phyloP scores from a whole-genome alignment of 2,888 invertebrate species.

The Scaptomyza caliginosa region DNA sequence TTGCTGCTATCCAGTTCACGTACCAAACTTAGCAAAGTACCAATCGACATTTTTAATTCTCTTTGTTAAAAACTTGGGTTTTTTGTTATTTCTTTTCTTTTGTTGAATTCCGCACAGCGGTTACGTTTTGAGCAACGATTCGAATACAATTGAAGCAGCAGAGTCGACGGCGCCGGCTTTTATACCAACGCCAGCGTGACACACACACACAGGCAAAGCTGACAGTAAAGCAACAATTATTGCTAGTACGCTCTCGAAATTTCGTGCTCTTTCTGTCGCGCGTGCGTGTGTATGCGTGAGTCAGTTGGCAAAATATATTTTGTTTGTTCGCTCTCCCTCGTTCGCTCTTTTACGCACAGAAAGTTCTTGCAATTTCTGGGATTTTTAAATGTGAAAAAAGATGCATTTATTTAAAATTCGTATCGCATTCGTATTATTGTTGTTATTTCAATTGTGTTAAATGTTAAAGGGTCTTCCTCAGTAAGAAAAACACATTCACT shows the following conservation, averaged over 20 bases:
- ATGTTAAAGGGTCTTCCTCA: slow-evolving; percentile 19
- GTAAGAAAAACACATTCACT: slow-evolving; percentile 10
- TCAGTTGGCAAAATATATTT: slow-evolving; percentile 14
- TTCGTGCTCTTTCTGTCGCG: slow-evolving; percentile 58
- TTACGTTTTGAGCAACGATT: slow-evolving; percentile 6
- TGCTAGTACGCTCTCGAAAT: slow-evolving; percentile 37
- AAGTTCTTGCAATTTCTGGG: slow-evolving; percentile 34
- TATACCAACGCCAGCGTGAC: slow-evolving; percentile 53
- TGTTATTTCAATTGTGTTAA: slow-evolving; percentile 11
- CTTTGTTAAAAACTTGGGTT: not conserved
- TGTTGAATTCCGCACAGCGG: slow-evolving; percentile 20
- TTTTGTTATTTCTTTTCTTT: not conserved
- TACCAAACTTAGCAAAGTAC: slow-evolving; percentile 59
- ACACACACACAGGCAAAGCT: slow-evolving; percentile 30
- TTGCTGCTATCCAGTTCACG: slow-evolving; percentile 55
- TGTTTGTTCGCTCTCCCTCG: slow-evolving; percentile 10
- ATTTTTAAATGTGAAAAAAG: slow-evolving; percentile 3
- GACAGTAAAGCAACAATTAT: slow-evolving; percentile 18
- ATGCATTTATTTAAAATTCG: slow-evolving; percentile 19
- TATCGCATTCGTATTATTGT: not conserved
- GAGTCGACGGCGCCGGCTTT: slow-evolving; percentile 28
- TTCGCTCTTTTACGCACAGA: slow-evolving; percentile 9
- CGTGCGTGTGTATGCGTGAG: slow-evolving; percentile 4
- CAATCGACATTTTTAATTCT: slow-evolving; percentile 57
- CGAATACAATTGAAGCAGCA: slow-evolving; percentile 25